These are phyloP conservation scores for Amiota communis DNA, from an alignment of 2,888 invertebrate genomes.

Conservation along the genomic window DNA sequence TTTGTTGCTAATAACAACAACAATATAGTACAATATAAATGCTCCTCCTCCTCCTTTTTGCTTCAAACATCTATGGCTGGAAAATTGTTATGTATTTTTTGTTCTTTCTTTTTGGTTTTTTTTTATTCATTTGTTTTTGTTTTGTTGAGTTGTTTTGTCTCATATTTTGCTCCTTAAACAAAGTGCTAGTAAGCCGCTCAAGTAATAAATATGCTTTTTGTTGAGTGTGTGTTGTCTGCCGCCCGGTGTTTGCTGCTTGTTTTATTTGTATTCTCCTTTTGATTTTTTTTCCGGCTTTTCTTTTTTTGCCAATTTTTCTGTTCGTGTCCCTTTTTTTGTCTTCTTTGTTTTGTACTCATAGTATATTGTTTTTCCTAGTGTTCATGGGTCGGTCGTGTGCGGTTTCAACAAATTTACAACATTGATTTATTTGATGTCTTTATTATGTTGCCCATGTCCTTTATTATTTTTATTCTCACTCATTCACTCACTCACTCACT, in stretches of 20 bases:
- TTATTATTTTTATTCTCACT: not conserved
- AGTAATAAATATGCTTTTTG: constrained; percentile 61
- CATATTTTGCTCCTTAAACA: constrained; percentile 41
- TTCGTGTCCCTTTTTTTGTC: constrained; percentile 24
- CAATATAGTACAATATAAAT: too few species aligned
- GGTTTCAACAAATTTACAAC: constrained; percentile 53
- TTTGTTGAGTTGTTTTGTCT: too few species aligned
- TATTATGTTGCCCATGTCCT: constrained; percentile 35
- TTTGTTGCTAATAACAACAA: not conserved
- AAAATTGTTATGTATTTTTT: constrained; percentile 31
- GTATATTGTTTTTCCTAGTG: constrained; percentile 7
- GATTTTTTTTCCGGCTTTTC: not conserved
- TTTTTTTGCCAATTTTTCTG: constrained; percentile 39
- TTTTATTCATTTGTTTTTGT: constrained; percentile 27
- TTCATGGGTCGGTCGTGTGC: constrained; percentile 57
- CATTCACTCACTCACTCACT: not conserved
- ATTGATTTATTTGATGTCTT: constrained; percentile 55
- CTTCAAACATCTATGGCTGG: too few species aligned
- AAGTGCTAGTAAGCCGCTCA: constrained; percentile 62
- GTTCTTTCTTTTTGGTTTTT: constrained; percentile 43
- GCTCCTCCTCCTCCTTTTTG: too few species aligned
- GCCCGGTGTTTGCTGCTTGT: not conserved
- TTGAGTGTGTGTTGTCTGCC: not conserved
- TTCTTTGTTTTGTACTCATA: constrained; percentile 22
- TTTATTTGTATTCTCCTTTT: not conserved